Evolutionary conservation across 2,113 vertebrate species (phyloP), one percentile per base, ranked within the genome.

Genomic region (Pardalotus punctatus): DNA sequence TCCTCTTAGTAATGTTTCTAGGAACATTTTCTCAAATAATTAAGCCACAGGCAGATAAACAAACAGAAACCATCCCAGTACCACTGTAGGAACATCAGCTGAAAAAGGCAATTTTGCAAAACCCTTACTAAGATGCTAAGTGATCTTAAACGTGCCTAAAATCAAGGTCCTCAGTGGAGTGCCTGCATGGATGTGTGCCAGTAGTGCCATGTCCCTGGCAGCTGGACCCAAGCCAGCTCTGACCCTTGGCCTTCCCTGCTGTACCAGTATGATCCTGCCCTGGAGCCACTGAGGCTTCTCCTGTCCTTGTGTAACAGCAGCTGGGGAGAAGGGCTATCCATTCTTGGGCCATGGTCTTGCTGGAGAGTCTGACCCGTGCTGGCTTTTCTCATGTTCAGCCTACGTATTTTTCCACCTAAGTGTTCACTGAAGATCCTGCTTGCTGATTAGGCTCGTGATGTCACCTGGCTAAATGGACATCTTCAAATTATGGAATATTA

Each of bases 221-320:
- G 76, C 47, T 45, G 58, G 67, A n/a, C 50, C 7, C 36, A 43
- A 28, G 74, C 62, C 86, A 92, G 57, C 79, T 60, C 48, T 61
- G 53, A 4, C 16, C 62, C 27, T 24, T 14, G 35, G 38, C 60
- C 36, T 84, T 48, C 50, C 42, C 35, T 47, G 56, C 47, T 8
- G 0, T 10, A 12, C 20, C 45, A 22, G 14, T 5, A 1, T 1
- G n/a, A 51, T 43, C 28, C 50, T 38, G 7, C 7, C 0, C n/a
- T 35, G 48, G 42, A 93, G 47, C n/a, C 9, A 4, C 29, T 3
- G 60, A 38, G 35, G 23, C 21, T 82, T 19, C 65, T 33, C 2
- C 0, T 25, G 36, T 28, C 23, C 64, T 47, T 20, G 33, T 58
- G 47, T 28, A 33, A 22, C 36, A 29, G 11, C 2, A 5, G 12